Conservation (phyloP, 2,113 vertebrate genomes). For the Plotosus lineatus region DNA sequence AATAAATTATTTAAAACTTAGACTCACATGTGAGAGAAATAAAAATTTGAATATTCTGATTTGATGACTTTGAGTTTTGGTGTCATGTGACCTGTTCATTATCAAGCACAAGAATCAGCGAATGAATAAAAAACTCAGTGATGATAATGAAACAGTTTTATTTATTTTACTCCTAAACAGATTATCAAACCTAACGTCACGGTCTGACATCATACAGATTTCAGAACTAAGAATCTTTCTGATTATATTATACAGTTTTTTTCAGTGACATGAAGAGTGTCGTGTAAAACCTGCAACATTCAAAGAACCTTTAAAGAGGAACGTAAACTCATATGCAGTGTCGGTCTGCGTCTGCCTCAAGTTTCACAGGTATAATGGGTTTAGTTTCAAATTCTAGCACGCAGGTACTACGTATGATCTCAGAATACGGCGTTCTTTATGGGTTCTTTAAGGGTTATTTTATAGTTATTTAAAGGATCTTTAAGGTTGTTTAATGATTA, state of each 20-base stretch:
- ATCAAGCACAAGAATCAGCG: neutral
- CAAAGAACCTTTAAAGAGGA: neutral
- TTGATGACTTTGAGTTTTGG: neutral
- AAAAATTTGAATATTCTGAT: neutral
- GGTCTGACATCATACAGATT: neutral
- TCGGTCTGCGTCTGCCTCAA: no score
- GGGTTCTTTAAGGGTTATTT: no score
- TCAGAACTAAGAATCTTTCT: neutral
- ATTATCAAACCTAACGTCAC: neutral
- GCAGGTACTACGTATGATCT: neutral
- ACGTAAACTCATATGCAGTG: no score
- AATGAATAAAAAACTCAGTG: neutral
- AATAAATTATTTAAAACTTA: neutral
- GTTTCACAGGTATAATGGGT: no score
- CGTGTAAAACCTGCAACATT: neutral
- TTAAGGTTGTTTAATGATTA: no score
- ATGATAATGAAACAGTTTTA: neutral
- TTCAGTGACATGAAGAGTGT: neutral
- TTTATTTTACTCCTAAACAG: neutral
- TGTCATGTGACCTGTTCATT: neutral
- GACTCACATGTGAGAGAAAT: neutral
- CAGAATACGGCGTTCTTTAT: neutral
- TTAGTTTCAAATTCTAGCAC: no score
- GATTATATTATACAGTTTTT: neutral
- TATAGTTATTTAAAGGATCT: no score